These are phyloP conservation scores for Trididemnum nubilum DNA, from an alignment of 23 tunicate genomes.

Conservation along the genomic window DNA sequence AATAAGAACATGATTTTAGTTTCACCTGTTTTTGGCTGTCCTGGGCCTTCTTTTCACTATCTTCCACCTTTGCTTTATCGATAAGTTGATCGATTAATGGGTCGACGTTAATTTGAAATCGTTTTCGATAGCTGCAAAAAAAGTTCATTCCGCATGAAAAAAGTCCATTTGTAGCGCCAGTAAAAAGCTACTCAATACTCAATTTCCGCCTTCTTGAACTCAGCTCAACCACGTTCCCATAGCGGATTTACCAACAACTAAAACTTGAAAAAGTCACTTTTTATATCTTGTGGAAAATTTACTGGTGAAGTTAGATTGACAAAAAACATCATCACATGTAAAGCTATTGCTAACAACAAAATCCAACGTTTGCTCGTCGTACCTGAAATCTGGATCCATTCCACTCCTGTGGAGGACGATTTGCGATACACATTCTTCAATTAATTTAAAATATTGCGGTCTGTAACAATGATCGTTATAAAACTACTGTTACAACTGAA, in stretches of 20 bases:
- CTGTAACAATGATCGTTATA: not conserved
- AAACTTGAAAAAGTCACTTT: too few relatives aligned
- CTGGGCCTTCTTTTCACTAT: constrained; percentile 54
- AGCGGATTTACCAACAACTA: too few relatives aligned
- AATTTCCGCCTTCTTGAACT: too few relatives aligned
- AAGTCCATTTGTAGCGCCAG: too few relatives aligned
- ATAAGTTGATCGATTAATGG: constrained; percentile 78
- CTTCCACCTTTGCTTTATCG: constrained; percentile 79
- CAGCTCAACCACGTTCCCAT: too few relatives aligned
- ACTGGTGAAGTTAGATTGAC: not conserved
- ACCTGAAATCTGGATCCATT: constrained; percentile 97
- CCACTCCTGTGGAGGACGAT: constrained; percentile 85
- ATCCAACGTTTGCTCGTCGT: too few relatives aligned
- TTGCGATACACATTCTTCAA: constrained; percentile 96
- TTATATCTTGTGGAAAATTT: too few relatives aligned
- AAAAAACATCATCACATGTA: not conserved
- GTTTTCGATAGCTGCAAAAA: constrained; percentile 54
- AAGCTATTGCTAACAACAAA: not conserved
- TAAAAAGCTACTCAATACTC: too few relatives aligned
- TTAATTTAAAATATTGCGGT: constrained; percentile 51
- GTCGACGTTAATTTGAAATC: constrained; percentile 76
- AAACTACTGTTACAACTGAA: not conserved
- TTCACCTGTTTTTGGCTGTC: constrained; percentile 88
- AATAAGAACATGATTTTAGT: too few relatives aligned
- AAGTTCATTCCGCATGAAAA: too few relatives aligned